phyloP scores from a whole-genome alignment of 2,888 invertebrate species.

The Brachycybe producta region DNA sequence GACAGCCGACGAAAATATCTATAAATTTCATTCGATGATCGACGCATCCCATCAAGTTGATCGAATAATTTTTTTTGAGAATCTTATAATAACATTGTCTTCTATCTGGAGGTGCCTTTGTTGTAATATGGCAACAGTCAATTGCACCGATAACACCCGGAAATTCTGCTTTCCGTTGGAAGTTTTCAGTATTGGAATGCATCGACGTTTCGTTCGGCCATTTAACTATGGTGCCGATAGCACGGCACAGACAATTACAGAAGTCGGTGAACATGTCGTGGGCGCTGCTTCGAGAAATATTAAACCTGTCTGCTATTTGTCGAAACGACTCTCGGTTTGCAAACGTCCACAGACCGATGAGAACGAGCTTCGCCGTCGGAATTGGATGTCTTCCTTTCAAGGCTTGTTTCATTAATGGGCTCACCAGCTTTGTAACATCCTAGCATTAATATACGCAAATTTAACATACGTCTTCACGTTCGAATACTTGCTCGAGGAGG shows the following conservation, averaged over 20 bases:
- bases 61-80: not conserved
- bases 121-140: not conserved
- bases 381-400: not conserved
- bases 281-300: not conserved
- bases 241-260: not conserved
- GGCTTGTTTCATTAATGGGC: not conserved
- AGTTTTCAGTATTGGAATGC: not conserved
- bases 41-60: not conserved
- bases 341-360: slow-evolving; percentile 3
- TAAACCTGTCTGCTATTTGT: not conserved
- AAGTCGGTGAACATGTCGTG: slow-evolving; percentile 4
- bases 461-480: not conserved
- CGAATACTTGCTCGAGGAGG: no score
- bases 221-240: not conserved
- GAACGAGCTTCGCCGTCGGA: not conserved
- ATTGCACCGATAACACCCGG: not conserved
- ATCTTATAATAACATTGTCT: not conserved
- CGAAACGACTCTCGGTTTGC: not conserved
- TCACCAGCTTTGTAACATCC: not conserved
- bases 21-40: not conserved
- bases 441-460: not conserved
- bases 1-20: not conserved
- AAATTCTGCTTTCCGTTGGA: not conserved
- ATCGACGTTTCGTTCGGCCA: not conserved
- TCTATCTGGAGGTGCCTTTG: not conserved